Evolutionary conservation across 1,140 invertebrate genomes (phyloP), one percentile per base, ranked within the genome.

Genomic region (Drosophila trapezifrons): DNA sequence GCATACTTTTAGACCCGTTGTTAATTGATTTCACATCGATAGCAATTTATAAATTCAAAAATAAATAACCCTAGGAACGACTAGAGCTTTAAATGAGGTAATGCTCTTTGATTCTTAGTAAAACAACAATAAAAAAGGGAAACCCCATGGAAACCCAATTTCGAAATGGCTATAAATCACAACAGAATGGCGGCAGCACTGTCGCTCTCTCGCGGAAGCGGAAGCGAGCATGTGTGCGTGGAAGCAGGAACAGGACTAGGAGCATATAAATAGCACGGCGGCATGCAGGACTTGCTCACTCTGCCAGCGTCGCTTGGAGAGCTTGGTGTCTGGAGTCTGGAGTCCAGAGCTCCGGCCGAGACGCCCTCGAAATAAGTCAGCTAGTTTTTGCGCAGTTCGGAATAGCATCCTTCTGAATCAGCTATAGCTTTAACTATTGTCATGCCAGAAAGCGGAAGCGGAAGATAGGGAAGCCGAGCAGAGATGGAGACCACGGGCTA

Each of bases 181-280:
- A 3, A 17, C 9, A 49, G 13, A n/a, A 37, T 37, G 35, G 32
- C 13, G 51, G 4, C 60, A 60, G 4, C 60, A 60, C 60, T 42
- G 13, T 4, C 54, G 12, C 58, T 37, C 55, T 58, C 64, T 66
- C 63, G 42, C 59, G 80, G 64, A 80, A 71, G 69, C 81, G 77
- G 62, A 80, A 71, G 60, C 54, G 52, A 80, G 63, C 63, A 66
- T 72, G 63, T 78, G 73, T 71, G 35, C 59, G 57, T 37, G 25
- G 22, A 35, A 17, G 63, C 57, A 46, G 49, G 42, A 42, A 58
- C 35, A 57, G 46, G 20, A 43, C 32, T 27, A 37, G 22, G 52
- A 65, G 70, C 71, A 56, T 86, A 86, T 87, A 87, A 87, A 87
- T 89, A 87, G 79, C 60, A 65, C 69, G 75, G 52, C 59, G 52